These are phyloP conservation scores for Microcebus ravelobensis DNA, from an alignment of 2,113 vertebrate genomes.

Conservation along the genomic window DNA sequence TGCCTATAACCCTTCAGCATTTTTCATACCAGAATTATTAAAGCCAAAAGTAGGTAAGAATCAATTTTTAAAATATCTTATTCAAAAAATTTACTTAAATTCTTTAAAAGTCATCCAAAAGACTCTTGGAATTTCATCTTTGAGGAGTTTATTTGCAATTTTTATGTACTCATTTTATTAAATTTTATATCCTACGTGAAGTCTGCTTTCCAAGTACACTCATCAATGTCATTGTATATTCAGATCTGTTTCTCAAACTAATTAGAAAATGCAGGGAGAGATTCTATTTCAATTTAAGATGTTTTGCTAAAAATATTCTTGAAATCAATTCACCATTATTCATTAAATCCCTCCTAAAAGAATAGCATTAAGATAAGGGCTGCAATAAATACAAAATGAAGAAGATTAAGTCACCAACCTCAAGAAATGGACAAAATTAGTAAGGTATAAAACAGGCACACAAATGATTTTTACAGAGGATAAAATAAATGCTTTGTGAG, in stretches of 20 bases:
- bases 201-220: background rate
- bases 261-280: background rate
- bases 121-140: constrained; percentile 11
- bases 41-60: background rate
- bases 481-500: background rate
- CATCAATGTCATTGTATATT: background rate
- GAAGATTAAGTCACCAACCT: background rate
- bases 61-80: background rate
- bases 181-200: background rate
- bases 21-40: background rate
- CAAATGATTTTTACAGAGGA: background rate
- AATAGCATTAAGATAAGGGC: background rate
- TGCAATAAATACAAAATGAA: background rate
- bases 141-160: background rate
- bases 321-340: constrained; percentile 10
- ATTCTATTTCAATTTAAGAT: background rate
- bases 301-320: constrained; percentile 56
- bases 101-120: background rate
- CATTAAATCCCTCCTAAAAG: background rate
- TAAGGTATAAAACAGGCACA: background rate
- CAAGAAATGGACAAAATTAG: background rate
- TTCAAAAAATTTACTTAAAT: constrained; percentile 16
- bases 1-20: background rate
- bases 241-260: background rate
- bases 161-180: background rate